These are phyloP conservation scores for Drosophila dives DNA, from an alignment of 2,888 invertebrate species.

Conservation along the genomic window DNA sequence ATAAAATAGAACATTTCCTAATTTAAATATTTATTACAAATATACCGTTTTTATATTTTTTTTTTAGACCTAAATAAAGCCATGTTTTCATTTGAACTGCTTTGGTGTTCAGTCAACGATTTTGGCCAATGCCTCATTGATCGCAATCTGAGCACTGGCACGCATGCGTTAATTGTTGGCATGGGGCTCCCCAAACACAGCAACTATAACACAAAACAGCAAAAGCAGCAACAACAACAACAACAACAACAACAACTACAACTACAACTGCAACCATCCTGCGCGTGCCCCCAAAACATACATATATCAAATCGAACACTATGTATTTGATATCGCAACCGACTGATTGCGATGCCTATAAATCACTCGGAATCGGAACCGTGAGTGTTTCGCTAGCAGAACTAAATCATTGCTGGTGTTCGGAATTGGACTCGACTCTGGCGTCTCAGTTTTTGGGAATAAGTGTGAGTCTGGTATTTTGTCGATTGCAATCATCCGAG, in stretches of 20 bases:
- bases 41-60: not conserved
- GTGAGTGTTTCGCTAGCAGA: conserved; percentile 22
- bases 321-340: conserved; percentile 69
- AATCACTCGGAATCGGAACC: conserved; percentile 70
- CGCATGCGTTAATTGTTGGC: conserved; percentile 77
- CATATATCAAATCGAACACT: conserved; percentile 75
- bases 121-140: conserved; percentile 44
- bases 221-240: conserved; percentile 3
- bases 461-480: conserved; percentile 53
- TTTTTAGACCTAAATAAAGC: not conserved
- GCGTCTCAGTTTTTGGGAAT: conserved; percentile 30
- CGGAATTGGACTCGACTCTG: conserved; percentile 1
- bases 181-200: conserved; percentile 47
- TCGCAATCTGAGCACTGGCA: conserved; percentile 65
- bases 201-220: conserved; percentile 22
- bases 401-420: conserved; percentile 5
- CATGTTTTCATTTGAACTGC: not conserved
- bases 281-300: conserved; percentile 77
- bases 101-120: conserved; percentile 22
- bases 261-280: conserved; percentile 60
- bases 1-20: not conserved
- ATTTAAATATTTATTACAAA: not conserved
- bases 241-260: conserved; percentile 10
- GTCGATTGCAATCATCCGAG: conserved; percentile 75
- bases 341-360: conserved; percentile 73